Base-by-base conservation (phyloP, 2,797 vertebrate genomes). In the Squalus acanthias region DNA sequence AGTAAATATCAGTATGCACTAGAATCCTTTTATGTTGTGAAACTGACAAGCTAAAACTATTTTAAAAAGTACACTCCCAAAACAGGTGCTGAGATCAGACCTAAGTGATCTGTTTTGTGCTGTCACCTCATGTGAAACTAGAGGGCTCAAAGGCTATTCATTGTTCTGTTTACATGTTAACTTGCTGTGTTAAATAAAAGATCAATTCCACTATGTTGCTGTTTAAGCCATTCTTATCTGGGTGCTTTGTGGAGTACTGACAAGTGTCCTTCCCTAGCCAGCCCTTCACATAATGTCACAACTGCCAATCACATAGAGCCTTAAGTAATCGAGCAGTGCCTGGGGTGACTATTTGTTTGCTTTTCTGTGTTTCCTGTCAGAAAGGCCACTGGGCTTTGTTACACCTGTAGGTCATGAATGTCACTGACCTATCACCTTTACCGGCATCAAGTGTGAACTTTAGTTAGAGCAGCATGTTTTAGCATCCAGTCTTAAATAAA, bases 391-490 rank as follows among this genome's bases (percentile, higher is more conserved):
- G 96, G 96, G 97, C 97, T 97, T 97, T 97, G 82, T 97, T 97
- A 97, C 97, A 97, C 97, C 97, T 98, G 98, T 97, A 95, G 97
- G 96, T 97, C 97, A 97, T 98, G 97, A 93, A 97, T 97, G 97
- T 97, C 97, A 74, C 96, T 97, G 97, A 97, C 97, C 97, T 97
- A 97, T 97, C 97, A 96, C 97, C 97, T 96, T 95, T 88, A 39
- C 63, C 96, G 96, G 92, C 96, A 70, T 96, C 97, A 96, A 96
- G 97, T 97, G 97, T 97, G 96, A 72, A 72, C 69, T 29, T 95
- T 95, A 76, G 94, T 76, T 76, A 76, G 46, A 74, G 50, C 46
- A 60, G 70, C 70, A 76, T 76, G 70, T 95, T 95, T 95, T 76
- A 76, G 50, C 70, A 74, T 57, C 70, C 50, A 95, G 10, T 76